These are phyloP conservation scores for Rhingia campestris DNA, from an alignment of 2,888 invertebrate genomes.

Conservation along the genomic window DNA sequence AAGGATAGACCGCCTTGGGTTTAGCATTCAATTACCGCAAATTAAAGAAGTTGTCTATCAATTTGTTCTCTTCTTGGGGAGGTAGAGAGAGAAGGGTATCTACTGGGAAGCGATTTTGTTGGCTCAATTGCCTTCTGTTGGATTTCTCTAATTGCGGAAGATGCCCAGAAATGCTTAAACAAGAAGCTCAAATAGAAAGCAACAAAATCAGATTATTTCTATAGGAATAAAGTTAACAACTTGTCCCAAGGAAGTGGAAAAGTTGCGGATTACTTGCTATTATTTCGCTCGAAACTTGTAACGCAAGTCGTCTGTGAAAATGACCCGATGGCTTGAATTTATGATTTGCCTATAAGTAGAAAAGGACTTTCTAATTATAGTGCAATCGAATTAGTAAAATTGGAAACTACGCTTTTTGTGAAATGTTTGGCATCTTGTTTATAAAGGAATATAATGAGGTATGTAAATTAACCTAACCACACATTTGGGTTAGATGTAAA, in stretches of 20 bases:
- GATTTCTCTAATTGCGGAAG: conserved; percentile 26
- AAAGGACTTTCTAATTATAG: too few relatives aligned
- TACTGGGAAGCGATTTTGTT: background rate
- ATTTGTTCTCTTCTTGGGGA: conserved; percentile 27
- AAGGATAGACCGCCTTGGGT: conserved; percentile 47
- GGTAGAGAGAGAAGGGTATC: background rate
- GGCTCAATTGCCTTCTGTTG: conserved; percentile 23
- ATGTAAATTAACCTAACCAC: too few relatives aligned
- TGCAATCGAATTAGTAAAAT: too few relatives aligned
- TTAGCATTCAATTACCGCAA: conserved; percentile 64
- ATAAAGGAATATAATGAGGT: too few relatives aligned
- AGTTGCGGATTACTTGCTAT: conserved; percentile 2
- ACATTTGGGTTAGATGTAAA: too few relatives aligned
- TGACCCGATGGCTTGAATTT: too few relatives aligned
- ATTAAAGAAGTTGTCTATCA: conserved; percentile 70
- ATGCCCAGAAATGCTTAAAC: conserved; percentile 2
- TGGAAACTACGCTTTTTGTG: too few relatives aligned
- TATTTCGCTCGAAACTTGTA: too few relatives aligned
- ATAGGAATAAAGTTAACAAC: conserved; percentile 32
- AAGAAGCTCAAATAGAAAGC: conserved; percentile 21
- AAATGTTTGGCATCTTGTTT: too few relatives aligned
- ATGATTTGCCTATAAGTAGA: too few relatives aligned
- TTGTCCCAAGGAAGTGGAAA: conserved; percentile 24
- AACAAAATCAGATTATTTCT: conserved; percentile 40
- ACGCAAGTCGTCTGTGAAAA: too few relatives aligned